These are phyloP conservation scores for Pandion haliaetus DNA, from an alignment of 2,113 vertebrate species.

Conservation along the genomic window DNA sequence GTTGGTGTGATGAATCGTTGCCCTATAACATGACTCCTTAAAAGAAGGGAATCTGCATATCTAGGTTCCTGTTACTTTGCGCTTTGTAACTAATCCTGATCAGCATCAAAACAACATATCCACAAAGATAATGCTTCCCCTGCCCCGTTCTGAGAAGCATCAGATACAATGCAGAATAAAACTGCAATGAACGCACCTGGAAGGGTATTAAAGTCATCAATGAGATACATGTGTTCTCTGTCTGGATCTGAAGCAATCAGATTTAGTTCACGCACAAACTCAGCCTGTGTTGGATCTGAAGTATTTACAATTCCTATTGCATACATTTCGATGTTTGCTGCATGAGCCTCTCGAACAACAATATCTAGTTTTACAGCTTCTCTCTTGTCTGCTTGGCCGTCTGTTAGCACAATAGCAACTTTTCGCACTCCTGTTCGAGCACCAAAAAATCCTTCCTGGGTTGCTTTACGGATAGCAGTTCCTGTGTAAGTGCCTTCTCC, in stretches of 20 bases:
- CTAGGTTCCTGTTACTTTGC: not conserved
- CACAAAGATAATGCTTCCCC: not conserved
- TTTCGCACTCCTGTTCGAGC: slow-evolving; percentile 83
- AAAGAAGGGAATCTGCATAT: not conserved
- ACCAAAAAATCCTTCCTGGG: slow-evolving; percentile 86
- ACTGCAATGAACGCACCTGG: slow-evolving; percentile 73
- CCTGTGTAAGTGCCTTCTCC: slow-evolving; percentile 90
- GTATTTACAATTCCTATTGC: slow-evolving; percentile 89
- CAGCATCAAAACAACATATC: not conserved
- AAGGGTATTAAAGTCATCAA: slow-evolving; percentile 89
- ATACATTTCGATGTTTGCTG: slow-evolving; percentile 90
- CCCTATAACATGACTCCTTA: not conserved
- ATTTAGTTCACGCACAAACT: slow-evolving; percentile 87
- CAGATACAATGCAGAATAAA: not conserved
- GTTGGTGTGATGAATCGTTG: not conserved
- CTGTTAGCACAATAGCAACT: slow-evolving; percentile 88
- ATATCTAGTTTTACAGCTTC: slow-evolving; percentile 87
- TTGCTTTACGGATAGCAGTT: slow-evolving; percentile 87
- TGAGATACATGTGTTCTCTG: slow-evolving; percentile 87
- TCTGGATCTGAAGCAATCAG: slow-evolving; percentile 91
- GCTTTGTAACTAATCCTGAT: not conserved
- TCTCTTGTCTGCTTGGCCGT: slow-evolving; percentile 87
- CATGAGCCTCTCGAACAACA: slow-evolving; percentile 85
- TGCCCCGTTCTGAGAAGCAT: not conserved
- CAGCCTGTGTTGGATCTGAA: slow-evolving; percentile 81